phyloP scores from a whole-genome alignment of 2,113 vertebrate genomes.

The Balaeniceps rex region DNA sequence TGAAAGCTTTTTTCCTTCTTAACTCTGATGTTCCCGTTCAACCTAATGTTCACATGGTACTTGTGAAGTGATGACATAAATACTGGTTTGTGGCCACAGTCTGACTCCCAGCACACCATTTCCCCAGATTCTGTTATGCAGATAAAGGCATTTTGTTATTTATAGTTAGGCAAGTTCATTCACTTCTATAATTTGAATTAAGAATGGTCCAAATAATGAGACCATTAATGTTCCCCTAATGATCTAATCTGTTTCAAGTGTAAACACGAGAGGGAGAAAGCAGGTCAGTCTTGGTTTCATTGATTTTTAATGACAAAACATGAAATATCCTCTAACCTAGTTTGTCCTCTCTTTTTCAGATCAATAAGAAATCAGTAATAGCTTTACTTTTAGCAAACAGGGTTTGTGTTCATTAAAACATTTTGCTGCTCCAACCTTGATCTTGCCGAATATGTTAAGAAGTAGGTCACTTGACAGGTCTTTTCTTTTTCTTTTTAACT shows the following conservation, averaged over 20 bases:
- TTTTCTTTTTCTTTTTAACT: constrained; percentile 24
- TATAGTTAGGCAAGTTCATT: neutral
- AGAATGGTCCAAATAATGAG: constrained; percentile 25
- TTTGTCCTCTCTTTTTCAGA: constrained; percentile 31
- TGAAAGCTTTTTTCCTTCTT: neutral
- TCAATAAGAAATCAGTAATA: constrained; percentile 39
- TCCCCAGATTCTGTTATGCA: neutral
- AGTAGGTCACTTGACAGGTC: constrained; percentile 12
- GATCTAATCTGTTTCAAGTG: constrained; percentile 26
- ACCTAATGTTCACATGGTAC: neutral
- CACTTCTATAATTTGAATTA: neutral
- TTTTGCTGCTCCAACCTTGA: constrained; percentile 20
- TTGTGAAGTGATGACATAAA: neutral
- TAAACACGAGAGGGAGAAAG: constrained; percentile 23
- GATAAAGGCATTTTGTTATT: neutral
- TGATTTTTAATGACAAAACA: constrained; percentile 42
- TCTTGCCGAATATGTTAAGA: constrained; percentile 4
- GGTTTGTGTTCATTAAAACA: constrained; percentile 34
- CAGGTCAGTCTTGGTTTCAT: constrained; percentile 16
- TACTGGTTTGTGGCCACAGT: neutral
- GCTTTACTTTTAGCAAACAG: constrained; percentile 30
- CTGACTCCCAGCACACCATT: neutral
- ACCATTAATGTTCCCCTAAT: constrained; percentile 14
- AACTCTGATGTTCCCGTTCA: neutral
- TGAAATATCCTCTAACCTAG: constrained; percentile 2